phyloP scores from a whole-genome alignment of 1,140 invertebrate species.

The Hyposmocoma kahamanoa region DNA sequence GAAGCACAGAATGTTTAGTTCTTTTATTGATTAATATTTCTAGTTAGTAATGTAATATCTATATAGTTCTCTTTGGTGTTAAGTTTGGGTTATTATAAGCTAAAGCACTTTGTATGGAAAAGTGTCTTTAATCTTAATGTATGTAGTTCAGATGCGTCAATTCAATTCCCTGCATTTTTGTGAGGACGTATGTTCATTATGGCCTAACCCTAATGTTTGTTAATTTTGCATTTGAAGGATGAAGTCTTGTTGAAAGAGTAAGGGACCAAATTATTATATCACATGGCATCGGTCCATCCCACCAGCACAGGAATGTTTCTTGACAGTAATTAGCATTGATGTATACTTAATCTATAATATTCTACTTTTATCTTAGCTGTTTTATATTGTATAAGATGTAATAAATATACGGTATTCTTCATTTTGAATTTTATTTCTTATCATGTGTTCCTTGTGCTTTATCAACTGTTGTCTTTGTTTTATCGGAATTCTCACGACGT shows the following conservation, averaged over 20 bases:
- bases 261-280: constrained; percentile 43
- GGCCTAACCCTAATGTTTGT: too few species aligned
- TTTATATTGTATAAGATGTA: constrained; percentile 51
- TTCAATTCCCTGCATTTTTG: too few species aligned
- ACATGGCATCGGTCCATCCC: constrained; percentile 27
- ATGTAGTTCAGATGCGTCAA: too few species aligned
- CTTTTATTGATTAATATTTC: constrained; percentile 10
- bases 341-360: constrained; percentile 39
- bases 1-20: constrained; percentile 28
- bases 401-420: constrained; percentile 62
- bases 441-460: too few species aligned
- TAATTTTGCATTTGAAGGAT: too few species aligned
- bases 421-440: constrained; percentile 6
- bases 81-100: too few species aligned
- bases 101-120: too few species aligned
- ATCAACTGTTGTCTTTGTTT: too few species aligned
- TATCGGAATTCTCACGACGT: too few species aligned
- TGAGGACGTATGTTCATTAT: too few species aligned
- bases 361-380: constrained; percentile 42
- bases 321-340: constrained; percentile 25
- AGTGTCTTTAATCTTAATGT: too few species aligned
- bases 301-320: constrained; percentile 12
- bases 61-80: too few species aligned
- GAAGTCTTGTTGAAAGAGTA: constrained; percentile 7
- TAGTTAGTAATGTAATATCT: not conserved